A percentile compares a stretch with the other conserved stretches of the same genome.
phyloP scores from a whole-genome alignment of 2,113 vertebrate species.

The Psittacula cyanocephala region DNA sequence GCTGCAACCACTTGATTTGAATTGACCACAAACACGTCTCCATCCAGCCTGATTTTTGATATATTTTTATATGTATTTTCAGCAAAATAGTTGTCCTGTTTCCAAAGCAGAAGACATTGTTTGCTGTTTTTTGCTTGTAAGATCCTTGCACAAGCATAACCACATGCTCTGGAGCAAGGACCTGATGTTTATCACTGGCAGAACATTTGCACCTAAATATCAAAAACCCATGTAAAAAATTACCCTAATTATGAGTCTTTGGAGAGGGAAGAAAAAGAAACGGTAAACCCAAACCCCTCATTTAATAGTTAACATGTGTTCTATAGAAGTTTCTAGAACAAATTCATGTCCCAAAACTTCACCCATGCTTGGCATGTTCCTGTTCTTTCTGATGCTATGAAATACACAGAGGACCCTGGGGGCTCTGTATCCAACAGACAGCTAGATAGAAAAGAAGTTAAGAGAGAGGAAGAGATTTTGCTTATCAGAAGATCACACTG shows the following conservation, averaged over 20 bases:
- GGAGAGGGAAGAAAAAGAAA: neutral
- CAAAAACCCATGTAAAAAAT: neutral
- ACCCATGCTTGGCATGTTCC: neutral
- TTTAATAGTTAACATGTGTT: neutral
- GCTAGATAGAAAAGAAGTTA: neutral
- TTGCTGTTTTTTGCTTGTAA: neutral
- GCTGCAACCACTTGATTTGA: neutral
- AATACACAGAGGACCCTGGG: neutral
- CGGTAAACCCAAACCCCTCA: neutral
- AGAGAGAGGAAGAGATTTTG: neutral
- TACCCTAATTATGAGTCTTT: neutral
- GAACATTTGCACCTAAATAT: neutral
- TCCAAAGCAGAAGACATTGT: neutral
- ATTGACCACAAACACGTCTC: neutral
- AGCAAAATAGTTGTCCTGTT: neutral
- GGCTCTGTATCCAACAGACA: neutral
- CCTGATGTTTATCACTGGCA: neutral
- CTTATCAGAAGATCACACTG: neutral
- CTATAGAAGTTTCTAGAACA: neutral
- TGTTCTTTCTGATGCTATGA: neutral
- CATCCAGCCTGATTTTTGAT: neutral
- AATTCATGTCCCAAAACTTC: neutral
- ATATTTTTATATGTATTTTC: neutral
- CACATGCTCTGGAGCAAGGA: neutral
- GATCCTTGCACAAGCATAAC: neutral